A percentile compares a stretch with the other conserved stretches of the same genome.
phyloP scores from a whole-genome alignment of 2,888 invertebrate species.

The Nemotelus pantherinus region DNA sequence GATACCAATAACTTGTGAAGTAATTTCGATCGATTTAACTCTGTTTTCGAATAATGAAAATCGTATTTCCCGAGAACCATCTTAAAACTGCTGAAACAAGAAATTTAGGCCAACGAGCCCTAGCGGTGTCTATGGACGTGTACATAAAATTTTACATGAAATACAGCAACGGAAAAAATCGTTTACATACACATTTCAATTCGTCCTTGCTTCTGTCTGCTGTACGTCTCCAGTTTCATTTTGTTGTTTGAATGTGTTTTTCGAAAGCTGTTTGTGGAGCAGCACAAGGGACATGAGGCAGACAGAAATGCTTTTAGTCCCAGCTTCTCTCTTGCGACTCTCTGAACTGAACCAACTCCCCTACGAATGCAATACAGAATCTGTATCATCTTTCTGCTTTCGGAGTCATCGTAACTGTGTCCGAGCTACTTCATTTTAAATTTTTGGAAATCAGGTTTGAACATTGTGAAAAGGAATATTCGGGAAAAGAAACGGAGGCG shows the following conservation, averaged over 20 bases:
- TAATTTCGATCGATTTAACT: too few species aligned
- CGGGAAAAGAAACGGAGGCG: constrained; percentile 7
- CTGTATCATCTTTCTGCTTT: constrained; percentile 5
- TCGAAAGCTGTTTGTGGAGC: not conserved
- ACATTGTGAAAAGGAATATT: constrained; percentile 16
- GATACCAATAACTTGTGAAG: too few species aligned
- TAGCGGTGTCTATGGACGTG: constrained; percentile 21
- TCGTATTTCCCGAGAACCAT: not conserved
- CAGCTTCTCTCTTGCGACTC: constrained; percentile 16
- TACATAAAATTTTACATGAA: constrained; percentile 39
- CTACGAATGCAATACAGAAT: constrained; percentile 36
- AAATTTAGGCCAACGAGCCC: constrained; percentile 32
- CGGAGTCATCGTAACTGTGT: not conserved
- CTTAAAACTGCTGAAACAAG: not conserved
- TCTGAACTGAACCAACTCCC: constrained; percentile 15
- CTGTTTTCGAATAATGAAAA: not conserved
- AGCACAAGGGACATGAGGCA: constrained; percentile 3
- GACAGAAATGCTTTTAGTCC: not conserved
- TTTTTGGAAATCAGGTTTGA: constrained; percentile 7
- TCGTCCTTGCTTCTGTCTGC: constrained; percentile 4
- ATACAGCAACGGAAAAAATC: constrained; percentile 31
- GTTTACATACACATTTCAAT: not conserved
- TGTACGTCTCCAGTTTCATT: not conserved
- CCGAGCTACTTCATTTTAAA: constrained; percentile 24
- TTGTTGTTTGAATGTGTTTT: constrained; percentile 11